Conservation (phyloP, 2,113 vertebrate genomes). For the Balaeniceps rex region DNA sequence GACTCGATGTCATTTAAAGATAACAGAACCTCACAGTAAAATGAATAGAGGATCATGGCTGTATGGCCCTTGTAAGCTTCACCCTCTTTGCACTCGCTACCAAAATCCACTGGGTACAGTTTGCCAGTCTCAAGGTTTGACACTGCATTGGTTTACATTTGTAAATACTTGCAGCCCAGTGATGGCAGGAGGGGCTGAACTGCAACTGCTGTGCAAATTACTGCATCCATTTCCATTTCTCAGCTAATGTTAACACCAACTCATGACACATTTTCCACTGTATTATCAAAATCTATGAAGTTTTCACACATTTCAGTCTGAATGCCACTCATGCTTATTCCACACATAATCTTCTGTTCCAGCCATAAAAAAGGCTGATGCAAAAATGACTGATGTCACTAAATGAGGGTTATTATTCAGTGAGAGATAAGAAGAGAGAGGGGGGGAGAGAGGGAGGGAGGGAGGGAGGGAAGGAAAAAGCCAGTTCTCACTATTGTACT, state of each 20-base stretch:
- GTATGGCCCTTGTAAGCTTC: not conserved
- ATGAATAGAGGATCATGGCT: not conserved
- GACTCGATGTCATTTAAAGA: not conserved
- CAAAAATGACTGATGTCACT: not conserved
- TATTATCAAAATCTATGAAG: not conserved
- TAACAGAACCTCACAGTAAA: not conserved
- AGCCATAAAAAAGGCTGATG: not conserved
- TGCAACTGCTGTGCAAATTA: not conserved
- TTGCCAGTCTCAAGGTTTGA: not conserved
- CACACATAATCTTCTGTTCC: not conserved
- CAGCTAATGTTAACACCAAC: not conserved
- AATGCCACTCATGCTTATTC: not conserved
- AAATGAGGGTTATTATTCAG: not conserved
- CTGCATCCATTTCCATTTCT: not conserved
- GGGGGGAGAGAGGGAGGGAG: not conserved
- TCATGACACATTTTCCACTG: not conserved
- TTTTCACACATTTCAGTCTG: not conserved
- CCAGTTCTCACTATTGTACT: not conserved
- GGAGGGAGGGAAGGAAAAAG: not conserved
- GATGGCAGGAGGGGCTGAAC: not conserved
- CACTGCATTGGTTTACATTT: not conserved
- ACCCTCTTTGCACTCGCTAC: not conserved
- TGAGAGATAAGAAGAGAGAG: not conserved
- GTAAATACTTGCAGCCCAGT: not conserved
- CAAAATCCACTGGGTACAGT: not conserved